Evolutionary conservation across 2,113 vertebrate genomes (phyloP).

Genomic region (Sinocyclocheilus anophthalmus): DNA sequence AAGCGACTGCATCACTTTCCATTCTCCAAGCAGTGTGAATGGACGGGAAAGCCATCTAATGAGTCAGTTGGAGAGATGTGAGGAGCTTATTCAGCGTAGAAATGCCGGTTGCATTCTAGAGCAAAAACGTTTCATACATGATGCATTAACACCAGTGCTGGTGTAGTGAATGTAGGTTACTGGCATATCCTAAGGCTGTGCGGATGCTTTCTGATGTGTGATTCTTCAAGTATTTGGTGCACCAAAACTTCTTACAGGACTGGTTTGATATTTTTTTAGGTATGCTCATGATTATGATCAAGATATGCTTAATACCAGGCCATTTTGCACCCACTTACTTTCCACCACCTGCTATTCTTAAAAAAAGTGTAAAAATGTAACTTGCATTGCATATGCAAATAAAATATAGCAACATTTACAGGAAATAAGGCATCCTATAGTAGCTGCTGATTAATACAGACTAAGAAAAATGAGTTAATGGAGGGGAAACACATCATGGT

Average conservation of each 20-base stretch:
- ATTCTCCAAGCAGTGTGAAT: background rate
- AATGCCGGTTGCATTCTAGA: background rate
- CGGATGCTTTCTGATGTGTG: background rate
- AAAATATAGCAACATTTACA: background rate
- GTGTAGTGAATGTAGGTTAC: background rate
- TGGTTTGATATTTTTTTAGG: background rate
- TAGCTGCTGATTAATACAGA: no score
- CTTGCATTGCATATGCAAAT: background rate
- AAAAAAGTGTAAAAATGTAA: background rate
- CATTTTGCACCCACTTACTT: background rate
- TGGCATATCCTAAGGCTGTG: background rate
- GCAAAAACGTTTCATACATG: conserved; percentile 22
- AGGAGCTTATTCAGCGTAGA: background rate
- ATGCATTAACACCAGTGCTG: conserved; percentile 12
- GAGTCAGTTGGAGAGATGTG: background rate
- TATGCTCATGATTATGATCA: background rate
- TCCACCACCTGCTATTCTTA: background rate
- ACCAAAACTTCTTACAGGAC: background rate
- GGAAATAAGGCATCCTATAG: background rate
- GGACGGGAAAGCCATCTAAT: background rate
- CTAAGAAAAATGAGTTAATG: no score
- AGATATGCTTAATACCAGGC: background rate
- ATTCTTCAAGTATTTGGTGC: background rate
- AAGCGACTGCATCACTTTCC: conserved; percentile 21
- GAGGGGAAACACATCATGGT: background rate